phyloP scores from a whole-genome alignment of 2,888 invertebrate genomes.

The Carcina quercana region DNA sequence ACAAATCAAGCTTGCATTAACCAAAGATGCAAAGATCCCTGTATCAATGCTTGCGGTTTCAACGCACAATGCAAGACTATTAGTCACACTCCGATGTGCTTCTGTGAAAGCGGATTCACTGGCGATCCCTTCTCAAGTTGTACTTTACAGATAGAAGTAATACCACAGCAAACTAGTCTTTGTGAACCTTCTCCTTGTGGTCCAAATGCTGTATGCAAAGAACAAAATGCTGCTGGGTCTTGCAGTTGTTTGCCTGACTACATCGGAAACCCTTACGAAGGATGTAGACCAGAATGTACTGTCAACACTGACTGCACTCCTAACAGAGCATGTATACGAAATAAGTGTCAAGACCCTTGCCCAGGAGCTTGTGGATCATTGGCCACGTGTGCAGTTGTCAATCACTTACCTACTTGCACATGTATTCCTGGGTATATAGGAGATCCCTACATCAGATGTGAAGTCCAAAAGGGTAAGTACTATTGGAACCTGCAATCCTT shows the following conservation, averaged over 20 bases:
- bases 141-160: constrained; percentile 46
- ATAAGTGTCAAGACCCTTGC: constrained; percentile 86
- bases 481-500: too few relatives aligned
- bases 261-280: constrained; percentile 86
- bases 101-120: constrained; percentile 77
- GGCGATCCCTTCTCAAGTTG: constrained; percentile 82
- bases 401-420: constrained; percentile 80
- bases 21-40: constrained; percentile 79
- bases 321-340: constrained; percentile 80
- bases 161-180: constrained; percentile 65
- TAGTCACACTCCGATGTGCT: constrained; percentile 85
- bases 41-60: constrained; percentile 80
- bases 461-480: constrained; percentile 41
- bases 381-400: constrained; percentile 81
- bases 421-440: constrained; percentile 81
- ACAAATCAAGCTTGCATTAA: constrained; percentile 77
- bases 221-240: constrained; percentile 74
- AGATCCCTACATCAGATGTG: constrained; percentile 81
- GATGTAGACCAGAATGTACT: constrained; percentile 84
- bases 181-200: constrained; percentile 78
- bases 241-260: constrained; percentile 83
- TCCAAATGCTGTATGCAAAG: constrained; percentile 76
- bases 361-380: constrained; percentile 84
- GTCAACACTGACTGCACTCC: constrained; percentile 82
- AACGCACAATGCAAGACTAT: constrained; percentile 82